phyloP scores from a whole-genome alignment of 2,113 vertebrate genomes.

The Kobus ellipsiprymnus region DNA sequence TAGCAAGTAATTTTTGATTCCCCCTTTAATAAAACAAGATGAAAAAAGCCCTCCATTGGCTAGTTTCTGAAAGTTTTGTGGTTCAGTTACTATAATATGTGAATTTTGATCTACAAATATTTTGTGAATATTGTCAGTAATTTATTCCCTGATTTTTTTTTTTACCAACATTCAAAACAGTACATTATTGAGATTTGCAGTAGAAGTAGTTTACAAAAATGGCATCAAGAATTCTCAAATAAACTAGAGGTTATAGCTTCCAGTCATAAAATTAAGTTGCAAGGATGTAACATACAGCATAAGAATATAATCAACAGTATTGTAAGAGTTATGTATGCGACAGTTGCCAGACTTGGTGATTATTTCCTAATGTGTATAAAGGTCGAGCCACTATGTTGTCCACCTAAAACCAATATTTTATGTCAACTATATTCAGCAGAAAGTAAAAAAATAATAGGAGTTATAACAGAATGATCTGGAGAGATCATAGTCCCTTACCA shows the following conservation, averaged over 20 bases:
- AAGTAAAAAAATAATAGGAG: not conserved
- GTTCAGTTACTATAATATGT: slow-evolving; percentile 9
- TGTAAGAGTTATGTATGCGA: not conserved
- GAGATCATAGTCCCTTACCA: not conserved
- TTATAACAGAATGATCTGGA: not conserved
- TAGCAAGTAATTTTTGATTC: slow-evolving; percentile 40
- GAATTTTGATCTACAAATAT: slow-evolving; percentile 29
- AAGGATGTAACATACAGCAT: not conserved
- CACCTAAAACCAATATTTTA: not conserved
- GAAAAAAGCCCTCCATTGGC: slow-evolving; percentile 2
- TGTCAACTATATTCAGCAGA: not conserved
- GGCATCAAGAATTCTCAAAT: not conserved
- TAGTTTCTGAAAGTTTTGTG: slow-evolving; percentile 48
- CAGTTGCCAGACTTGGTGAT: not conserved
- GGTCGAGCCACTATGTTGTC: not conserved
- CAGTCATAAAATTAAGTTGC: not conserved
- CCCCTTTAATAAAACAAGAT: slow-evolving; percentile 53
- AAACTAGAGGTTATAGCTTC: not conserved
- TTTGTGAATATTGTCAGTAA: slow-evolving; percentile 27
- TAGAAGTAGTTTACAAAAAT: not conserved
- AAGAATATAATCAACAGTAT: not conserved
- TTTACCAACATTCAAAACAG: not conserved
- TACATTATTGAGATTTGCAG: not conserved
- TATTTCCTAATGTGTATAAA: not conserved
- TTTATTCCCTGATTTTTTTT: not conserved